Conservation (phyloP, 2,888 invertebrate genomes). For the Leptarthrus brevirostris region DNA sequence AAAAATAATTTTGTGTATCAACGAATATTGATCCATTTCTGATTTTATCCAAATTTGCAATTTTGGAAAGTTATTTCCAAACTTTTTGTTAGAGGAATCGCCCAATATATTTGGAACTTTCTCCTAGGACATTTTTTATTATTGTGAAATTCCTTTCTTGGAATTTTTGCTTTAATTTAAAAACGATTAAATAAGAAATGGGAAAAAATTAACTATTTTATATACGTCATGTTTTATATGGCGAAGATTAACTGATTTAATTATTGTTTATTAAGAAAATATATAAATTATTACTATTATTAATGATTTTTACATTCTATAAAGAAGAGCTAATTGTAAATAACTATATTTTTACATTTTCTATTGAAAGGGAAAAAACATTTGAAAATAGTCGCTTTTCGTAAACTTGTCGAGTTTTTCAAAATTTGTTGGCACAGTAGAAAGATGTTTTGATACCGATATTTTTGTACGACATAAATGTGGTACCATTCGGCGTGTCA, state of each 20-base stretch:
- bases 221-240: constrained; percentile 54
- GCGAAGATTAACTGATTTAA: constrained; percentile 43
- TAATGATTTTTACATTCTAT: too few species aligned
- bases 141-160: background rate
- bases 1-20: background rate
- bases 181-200: constrained; percentile 1
- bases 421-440: too few species aligned
- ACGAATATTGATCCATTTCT: background rate
- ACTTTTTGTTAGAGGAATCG: constrained; percentile 9
- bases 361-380: too few species aligned
- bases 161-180: constrained; percentile 1
- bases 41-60: background rate
- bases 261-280: constrained; percentile 42
- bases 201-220: constrained; percentile 31
- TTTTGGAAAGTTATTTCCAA: background rate
- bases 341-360: too few species aligned
- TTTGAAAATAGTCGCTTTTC: too few species aligned
- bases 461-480: too few species aligned
- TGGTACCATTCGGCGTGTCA: too few species aligned
- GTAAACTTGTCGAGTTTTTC: too few species aligned
- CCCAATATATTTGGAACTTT: constrained; percentile 12
- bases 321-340: too few species aligned
- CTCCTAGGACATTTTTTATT: constrained; percentile 17
- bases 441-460: too few species aligned
- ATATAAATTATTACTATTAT: constrained; percentile 43